phyloP scores from a whole-genome alignment of 2,113 vertebrate genomes.

The Chionomys nivalis region DNA sequence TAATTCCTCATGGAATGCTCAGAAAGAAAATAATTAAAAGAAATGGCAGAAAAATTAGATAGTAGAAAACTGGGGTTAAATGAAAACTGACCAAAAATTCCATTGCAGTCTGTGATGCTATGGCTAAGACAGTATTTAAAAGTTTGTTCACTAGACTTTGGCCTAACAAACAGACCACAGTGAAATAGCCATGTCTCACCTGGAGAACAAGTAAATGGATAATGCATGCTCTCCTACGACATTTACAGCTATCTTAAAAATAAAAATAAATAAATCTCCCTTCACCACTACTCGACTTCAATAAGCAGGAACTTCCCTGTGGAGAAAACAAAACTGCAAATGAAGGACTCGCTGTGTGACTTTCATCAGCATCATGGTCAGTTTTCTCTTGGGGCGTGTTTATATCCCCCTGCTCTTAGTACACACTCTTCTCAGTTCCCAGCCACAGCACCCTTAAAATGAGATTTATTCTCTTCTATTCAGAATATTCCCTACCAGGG shows the following conservation, averaged over 20 bases:
- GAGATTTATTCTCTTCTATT: neutral
- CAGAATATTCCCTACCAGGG: neutral
- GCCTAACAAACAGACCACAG: neutral
- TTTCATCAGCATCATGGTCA: neutral
- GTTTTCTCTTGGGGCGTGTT: neutral
- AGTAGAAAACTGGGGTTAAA: conserved; percentile 22
- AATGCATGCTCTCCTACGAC: neutral
- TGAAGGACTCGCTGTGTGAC: neutral
- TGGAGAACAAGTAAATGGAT: neutral
- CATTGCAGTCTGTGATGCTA: neutral
- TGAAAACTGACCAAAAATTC: neutral
- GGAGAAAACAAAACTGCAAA: neutral
- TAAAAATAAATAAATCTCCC: neutral
- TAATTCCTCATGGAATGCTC: conserved; percentile 11
- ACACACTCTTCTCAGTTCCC: neutral
- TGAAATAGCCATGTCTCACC: neutral
- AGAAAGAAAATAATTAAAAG: neutral
- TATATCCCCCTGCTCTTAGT: neutral
- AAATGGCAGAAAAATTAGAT: neutral
- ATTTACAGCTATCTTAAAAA: neutral
- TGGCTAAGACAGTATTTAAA: neutral
- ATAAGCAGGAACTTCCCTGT: neutral
- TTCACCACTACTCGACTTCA: neutral
- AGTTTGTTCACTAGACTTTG: conserved; percentile 10
- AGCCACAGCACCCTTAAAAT: neutral